These are phyloP conservation scores for Phytoseiulus persimilis DNA, from an alignment of 2,888 invertebrate genomes.

Conservation along the genomic window DNA sequence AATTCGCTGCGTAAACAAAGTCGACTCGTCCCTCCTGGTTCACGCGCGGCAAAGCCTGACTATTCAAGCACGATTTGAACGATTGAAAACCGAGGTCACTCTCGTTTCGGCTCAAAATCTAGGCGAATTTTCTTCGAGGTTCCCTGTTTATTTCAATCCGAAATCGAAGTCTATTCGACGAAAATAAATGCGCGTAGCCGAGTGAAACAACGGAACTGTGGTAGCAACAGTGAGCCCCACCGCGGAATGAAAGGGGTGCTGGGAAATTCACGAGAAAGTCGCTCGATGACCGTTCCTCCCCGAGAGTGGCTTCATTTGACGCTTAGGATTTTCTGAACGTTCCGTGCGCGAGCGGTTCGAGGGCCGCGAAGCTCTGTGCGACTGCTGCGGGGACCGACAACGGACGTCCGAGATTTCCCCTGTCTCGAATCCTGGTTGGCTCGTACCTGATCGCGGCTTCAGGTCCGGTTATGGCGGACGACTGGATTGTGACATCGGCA, in stretches of 20 bases:
- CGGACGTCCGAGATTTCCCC: not conserved
- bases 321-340: not conserved
- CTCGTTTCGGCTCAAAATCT: not conserved
- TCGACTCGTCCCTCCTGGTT: not conserved
- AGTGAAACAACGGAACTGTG: not conserved
- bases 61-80: not conserved
- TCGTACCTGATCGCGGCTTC: not conserved
- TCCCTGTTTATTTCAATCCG: not conserved
- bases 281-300: not conserved
- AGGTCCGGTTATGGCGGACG: constrained; percentile 38
- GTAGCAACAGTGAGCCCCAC: not conserved
- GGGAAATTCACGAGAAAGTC: not conserved
- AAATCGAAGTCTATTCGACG: not conserved
- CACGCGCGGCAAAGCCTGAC: not conserved
- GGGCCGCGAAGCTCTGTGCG: not conserved
- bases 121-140: not conserved
- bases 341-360: not conserved
- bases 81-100: not conserved
- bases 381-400: not conserved
- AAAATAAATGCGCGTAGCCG: not conserved
- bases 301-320: not conserved
- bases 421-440: not conserved
- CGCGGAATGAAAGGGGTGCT: not conserved
- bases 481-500: constrained; percentile 43
- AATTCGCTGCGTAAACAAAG: not conserved